Conservation (phyloP, 2,888 invertebrate genomes). For the Therioaphis trifolii region DNA sequence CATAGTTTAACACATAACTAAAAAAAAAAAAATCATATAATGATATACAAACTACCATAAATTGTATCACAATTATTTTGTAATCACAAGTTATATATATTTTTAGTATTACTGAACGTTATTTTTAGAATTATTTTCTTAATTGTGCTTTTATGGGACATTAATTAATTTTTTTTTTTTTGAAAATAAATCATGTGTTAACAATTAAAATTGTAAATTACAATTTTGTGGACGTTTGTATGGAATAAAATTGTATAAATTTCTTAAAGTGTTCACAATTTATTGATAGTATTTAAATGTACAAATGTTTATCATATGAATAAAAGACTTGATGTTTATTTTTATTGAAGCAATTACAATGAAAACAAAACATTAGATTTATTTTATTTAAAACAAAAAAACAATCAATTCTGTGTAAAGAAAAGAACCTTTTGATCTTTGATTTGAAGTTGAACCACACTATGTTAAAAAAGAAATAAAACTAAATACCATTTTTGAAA, state of each 20-base stretch:
- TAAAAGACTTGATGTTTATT: background rate
- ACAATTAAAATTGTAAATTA: constrained; percentile 8
- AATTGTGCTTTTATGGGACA: background rate
- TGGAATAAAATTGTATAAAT: background rate
- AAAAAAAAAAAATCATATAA: too few relatives aligned
- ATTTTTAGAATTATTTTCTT: background rate
- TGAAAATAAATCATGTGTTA: background rate
- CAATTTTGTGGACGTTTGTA: background rate
- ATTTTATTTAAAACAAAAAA: too few relatives aligned
- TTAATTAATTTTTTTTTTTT: background rate
- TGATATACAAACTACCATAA: background rate
- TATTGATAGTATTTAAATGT: constrained; percentile 11
- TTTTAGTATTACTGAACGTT: background rate
- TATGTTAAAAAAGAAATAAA: too few relatives aligned
- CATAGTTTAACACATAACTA: background rate
- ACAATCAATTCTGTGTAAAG: too few relatives aligned
- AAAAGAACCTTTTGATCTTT: too few relatives aligned
- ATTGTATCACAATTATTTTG: background rate
- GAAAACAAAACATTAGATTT: too few relatives aligned
- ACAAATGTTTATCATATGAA: constrained; percentile 3
- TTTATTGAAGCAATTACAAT: background rate
- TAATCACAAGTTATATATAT: background rate
- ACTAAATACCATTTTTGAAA: too few relatives aligned
- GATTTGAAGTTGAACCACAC: too few relatives aligned
- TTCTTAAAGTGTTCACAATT: background rate